Conservation (phyloP, 2,797 vertebrate genomes). For the Parotocinclus haroldoi region DNA sequence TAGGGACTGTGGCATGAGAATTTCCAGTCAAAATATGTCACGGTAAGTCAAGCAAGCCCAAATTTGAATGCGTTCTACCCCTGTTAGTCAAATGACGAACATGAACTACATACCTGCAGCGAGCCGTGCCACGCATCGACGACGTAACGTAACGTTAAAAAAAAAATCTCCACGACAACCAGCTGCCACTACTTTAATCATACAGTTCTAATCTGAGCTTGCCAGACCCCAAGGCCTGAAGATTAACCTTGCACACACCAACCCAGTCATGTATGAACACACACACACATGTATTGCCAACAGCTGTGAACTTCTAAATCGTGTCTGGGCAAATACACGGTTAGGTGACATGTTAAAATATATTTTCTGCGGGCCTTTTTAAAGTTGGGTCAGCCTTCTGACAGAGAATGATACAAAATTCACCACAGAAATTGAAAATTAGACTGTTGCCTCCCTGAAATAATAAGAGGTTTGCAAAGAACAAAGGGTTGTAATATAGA, state of each 20-base stretch:
- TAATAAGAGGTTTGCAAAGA: no score
- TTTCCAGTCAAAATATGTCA: neutral
- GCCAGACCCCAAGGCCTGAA: constrained; percentile 26
- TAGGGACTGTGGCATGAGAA: neutral
- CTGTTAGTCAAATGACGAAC: neutral
- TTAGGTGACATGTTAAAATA: no score
- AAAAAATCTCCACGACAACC: constrained; percentile 37
- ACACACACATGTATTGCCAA: constrained; percentile 16
- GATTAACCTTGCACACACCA: constrained; percentile 33
- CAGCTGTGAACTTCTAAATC: constrained; percentile 16
- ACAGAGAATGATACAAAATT: no score
- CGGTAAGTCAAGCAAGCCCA: neutral
- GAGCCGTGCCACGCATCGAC: constrained; percentile 18
- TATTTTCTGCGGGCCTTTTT: no score
- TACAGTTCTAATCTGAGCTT: constrained; percentile 29
- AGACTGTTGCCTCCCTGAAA: no score
- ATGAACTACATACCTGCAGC: neutral
- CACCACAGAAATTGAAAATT: no score
- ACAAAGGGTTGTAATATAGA: no score
- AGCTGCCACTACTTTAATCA: constrained; percentile 36
- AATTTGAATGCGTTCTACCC: neutral
- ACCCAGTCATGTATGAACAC: constrained; percentile 9
- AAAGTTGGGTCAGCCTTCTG: no score
- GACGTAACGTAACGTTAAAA: constrained; percentile 31
- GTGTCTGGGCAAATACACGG: neutral